Conservation (phyloP, 2,113 vertebrate genomes). For the Macquaria australasica region DNA sequence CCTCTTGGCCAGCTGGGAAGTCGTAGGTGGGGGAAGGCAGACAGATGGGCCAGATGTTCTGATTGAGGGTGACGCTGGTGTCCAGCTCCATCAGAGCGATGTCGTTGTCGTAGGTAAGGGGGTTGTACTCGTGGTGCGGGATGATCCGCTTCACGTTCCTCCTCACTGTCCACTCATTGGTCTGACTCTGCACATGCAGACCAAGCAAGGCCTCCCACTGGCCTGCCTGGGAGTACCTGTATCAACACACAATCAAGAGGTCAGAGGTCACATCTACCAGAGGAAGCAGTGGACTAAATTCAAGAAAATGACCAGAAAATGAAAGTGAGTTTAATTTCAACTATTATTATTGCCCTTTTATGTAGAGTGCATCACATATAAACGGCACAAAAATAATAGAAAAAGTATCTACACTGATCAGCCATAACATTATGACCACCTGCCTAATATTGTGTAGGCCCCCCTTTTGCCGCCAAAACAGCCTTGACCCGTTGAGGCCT, state of each 20-base stretch:
- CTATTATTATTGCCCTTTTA: too few relatives aligned
- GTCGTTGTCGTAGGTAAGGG: constrained; percentile 63
- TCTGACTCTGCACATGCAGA: constrained; percentile 83
- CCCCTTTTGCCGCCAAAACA: too few relatives aligned
- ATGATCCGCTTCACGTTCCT: constrained; percentile 72
- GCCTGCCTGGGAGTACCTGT: constrained; percentile 68
- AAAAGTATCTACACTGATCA: too few relatives aligned
- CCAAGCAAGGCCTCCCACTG: constrained; percentile 89
- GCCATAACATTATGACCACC: too few relatives aligned
- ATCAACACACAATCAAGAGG: neutral
- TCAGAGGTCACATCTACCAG: constrained; percentile 5
- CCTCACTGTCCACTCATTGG: constrained; percentile 52
- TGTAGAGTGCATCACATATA: too few relatives aligned
- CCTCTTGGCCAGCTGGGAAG: constrained; percentile 71
- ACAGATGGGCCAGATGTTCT: constrained; percentile 82
- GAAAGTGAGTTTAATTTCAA: too few relatives aligned
- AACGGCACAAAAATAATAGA: too few relatives aligned
- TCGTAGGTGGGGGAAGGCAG: constrained; percentile 72
- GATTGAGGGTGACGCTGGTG: constrained; percentile 66
- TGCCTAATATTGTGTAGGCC: too few relatives aligned
- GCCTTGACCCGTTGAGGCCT: too few relatives aligned
- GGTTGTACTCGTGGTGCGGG: constrained; percentile 59
- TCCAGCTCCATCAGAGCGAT: constrained; percentile 83
- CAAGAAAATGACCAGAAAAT: too few relatives aligned
- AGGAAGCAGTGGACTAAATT: neutral